These are phyloP conservation scores for Enteromius argenteus DNA, from an alignment of 2,797 vertebrate species.

Conservation along the genomic window DNA sequence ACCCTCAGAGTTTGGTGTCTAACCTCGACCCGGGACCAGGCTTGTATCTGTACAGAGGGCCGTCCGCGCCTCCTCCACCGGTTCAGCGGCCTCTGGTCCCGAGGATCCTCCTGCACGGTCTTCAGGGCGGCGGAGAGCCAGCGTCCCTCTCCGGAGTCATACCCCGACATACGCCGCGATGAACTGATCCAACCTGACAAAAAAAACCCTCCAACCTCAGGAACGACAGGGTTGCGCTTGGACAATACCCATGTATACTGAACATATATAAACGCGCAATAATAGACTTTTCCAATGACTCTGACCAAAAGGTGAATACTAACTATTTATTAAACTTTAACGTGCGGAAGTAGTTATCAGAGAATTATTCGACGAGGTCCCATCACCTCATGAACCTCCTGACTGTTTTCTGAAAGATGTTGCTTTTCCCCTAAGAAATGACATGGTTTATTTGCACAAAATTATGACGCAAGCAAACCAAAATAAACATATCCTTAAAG, in stretches of 20 bases:
- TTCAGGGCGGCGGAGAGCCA: conserved; percentile 81
- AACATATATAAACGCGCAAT: conserved; percentile 35
- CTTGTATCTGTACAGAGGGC: conserved; percentile 84
- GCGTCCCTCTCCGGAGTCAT: conserved; percentile 81
- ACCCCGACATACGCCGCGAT: conserved; percentile 82
- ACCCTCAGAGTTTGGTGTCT: conserved; percentile 86
- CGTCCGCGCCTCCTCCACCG: conserved; percentile 82
- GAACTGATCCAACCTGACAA: conserved; percentile 67
- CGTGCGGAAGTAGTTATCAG: not conserved
- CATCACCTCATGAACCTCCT: not conserved
- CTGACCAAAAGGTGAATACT: conserved; percentile 36
- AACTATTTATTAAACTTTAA: conserved; percentile 49
- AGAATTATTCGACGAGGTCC: conserved; percentile 35
- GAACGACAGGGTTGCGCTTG: conserved; percentile 43
- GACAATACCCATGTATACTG: not conserved
- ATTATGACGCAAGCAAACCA: conserved; percentile 40
- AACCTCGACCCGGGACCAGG: conserved; percentile 84
- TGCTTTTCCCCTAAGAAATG: conserved; percentile 28
- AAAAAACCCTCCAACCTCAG: conserved; percentile 38
- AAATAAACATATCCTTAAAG: conserved; percentile 2
- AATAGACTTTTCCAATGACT: conserved; percentile 38
- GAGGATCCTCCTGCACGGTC: conserved; percentile 83
- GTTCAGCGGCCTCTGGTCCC: conserved; percentile 83
- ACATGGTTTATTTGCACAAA: conserved; percentile 36
- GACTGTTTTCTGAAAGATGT: conserved; percentile 4